phyloP scores from a whole-genome alignment of 2,888 invertebrate species.

The Beris morrisii region DNA sequence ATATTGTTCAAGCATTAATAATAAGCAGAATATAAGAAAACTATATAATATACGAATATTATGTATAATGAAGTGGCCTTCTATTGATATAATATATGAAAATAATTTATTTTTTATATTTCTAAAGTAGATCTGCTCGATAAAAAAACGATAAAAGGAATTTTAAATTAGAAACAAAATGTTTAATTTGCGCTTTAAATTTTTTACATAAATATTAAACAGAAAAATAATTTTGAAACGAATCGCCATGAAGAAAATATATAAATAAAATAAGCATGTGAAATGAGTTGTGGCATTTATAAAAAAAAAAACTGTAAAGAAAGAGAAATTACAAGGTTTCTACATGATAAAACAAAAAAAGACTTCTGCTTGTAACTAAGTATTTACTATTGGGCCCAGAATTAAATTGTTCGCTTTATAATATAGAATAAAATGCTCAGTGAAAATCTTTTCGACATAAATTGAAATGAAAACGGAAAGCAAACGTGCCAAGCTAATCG shows the following conservation, averaged over 20 bases:
- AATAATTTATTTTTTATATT: slow-evolving; percentile 29
- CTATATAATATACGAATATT: slow-evolving; percentile 14
- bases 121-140: slow-evolving; percentile 3
- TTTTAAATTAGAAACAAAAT: slow-evolving; percentile 5
- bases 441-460: not conserved
- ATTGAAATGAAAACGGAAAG: not conserved
- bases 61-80: slow-evolving; percentile 31
- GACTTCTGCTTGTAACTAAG: slow-evolving; percentile 6
- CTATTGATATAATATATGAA: slow-evolving; percentile 21
- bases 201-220: slow-evolving; percentile 1
- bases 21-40: slow-evolving; percentile 20
- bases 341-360: slow-evolving; percentile 3
- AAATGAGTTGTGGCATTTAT: slow-evolving; percentile 30
- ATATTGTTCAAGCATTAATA: slow-evolving; percentile 24
- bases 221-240: slow-evolving; percentile 22
- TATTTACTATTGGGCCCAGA: slow-evolving; percentile 2
- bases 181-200: slow-evolving; percentile 3
- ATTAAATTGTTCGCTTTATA: not conserved
- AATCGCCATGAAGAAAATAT: slow-evolving; percentile 30
- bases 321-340: not conserved
- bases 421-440: not conserved
- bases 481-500: too few relatives aligned
- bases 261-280: slow-evolving; percentile 20
- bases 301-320: slow-evolving; percentile 3
- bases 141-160: slow-evolving; percentile 1